phyloP scores from a whole-genome alignment of 37 sponge, comb jelly and placozoan genomes.

The Crambe crambe region DNA sequence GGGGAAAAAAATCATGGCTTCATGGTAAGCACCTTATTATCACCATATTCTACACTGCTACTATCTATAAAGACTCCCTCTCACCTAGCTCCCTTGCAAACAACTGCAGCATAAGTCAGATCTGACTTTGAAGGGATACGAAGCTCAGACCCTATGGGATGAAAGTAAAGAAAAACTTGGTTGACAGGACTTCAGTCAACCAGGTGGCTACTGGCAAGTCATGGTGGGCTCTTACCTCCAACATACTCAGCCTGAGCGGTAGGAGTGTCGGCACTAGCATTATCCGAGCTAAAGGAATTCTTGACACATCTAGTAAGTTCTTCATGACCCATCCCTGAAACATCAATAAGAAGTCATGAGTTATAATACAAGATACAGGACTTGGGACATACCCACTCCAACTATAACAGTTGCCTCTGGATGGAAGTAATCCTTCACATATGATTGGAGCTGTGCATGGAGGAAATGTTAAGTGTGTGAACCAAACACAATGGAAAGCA shows the following conservation, averaged over 20 bases:
- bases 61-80: not conserved
- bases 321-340: constrained; percentile 60
- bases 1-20: not conserved
- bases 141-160: constrained; percentile 54
- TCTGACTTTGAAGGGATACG: constrained; percentile 24
- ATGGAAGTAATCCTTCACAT: constrained; percentile 47
- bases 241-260: constrained; percentile 44
- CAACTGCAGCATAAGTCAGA: constrained; percentile 57
- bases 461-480: no score
- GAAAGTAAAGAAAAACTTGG: not conserved
- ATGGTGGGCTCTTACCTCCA: constrained; percentile 47
- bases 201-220: not conserved
- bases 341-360: not conserved
- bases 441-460: constrained; percentile 59
- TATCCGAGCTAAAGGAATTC: constrained; percentile 31
- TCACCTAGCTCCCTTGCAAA: constrained; percentile 69
- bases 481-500: no score
- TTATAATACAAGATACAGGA: not conserved
- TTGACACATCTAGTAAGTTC: constrained; percentile 44
- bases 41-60: not conserved
- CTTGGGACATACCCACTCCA: constrained; percentile 63
- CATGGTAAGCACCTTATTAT: not conserved
- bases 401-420: constrained; percentile 53
- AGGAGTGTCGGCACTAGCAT: not conserved
- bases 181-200: no score